A percentile compares a stretch with the other conserved stretches of the same genome.
These are phyloP conservation scores for Chelonus formosanus DNA, from an alignment of 2,888 invertebrate genomes.

Conservation along the genomic window DNA sequence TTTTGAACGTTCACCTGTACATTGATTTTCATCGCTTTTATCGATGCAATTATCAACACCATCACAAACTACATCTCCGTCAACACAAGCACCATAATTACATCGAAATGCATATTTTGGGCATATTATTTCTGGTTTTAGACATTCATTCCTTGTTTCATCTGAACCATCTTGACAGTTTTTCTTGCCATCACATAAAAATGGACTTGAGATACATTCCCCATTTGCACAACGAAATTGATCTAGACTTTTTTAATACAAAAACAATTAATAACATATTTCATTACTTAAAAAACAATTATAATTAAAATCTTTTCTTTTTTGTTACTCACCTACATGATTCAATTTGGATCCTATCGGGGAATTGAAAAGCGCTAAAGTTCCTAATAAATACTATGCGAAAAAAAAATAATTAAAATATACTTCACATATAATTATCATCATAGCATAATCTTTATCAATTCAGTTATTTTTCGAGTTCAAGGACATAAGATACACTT, in stretches of 20 bases:
- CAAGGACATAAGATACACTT: conserved; percentile 42
- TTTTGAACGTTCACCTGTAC: conserved; percentile 26
- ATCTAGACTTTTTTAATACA: conserved; percentile 16
- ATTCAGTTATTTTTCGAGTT: conserved; percentile 27
- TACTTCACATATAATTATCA: not conserved
- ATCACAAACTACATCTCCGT: conserved; percentile 69
- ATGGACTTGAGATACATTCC: conserved; percentile 62
- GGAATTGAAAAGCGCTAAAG: too few relatives aligned
- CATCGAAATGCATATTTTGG: conserved; percentile 70
- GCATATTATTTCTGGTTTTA: conserved; percentile 62
- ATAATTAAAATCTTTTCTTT: too few relatives aligned
- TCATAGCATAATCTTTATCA: conserved; percentile 19
- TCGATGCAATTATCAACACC: conserved; percentile 66
- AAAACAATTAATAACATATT: not conserved
- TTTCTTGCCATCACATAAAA: conserved; percentile 64
- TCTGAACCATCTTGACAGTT: conserved; percentile 66
- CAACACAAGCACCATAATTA: conserved; percentile 72
- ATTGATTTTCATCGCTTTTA: conserved; percentile 65
- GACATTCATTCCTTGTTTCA: conserved; percentile 58
- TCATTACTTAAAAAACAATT: not conserved
- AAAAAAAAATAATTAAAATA: too few relatives aligned
- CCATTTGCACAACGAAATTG: conserved; percentile 58
- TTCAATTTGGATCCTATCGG: too few relatives aligned
- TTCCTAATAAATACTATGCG: too few relatives aligned
- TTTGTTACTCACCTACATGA: too few relatives aligned